Base-by-base conservation (phyloP, 53 echinoderm and acorn worm genomes). In the Holothuria scabra region DNA sequence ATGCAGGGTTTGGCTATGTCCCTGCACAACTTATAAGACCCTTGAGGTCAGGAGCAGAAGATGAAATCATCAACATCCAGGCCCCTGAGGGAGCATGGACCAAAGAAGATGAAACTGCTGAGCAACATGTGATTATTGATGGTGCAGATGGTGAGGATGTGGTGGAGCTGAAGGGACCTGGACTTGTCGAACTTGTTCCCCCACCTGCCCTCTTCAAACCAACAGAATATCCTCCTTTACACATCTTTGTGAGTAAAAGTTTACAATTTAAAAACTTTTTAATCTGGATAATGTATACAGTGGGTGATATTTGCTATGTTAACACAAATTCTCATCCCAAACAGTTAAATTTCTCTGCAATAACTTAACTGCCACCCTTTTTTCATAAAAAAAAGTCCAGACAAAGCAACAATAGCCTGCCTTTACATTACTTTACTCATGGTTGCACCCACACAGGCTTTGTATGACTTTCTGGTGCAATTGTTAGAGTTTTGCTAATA, bases 211-310 rank as follows among this genome's bases (percentile, higher is more conserved):
- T 96, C 38, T 96, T 96, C 85, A 90, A 86, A 41, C 94, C 97
- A 28, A 91, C 90, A n/a, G 97, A 96, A 37, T 96, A 96, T n/a
- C 97, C 93, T 10, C 81, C 92, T 20, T 83, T 96, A 18, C 97
- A 96, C 65, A 96, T 96, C 85, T 96, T 96, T 94, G 97, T 96
- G 84, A 96, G 97, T 88, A 18, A 52, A 16, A 52, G 0, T 52
- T 52, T 18, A 1, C 3, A 16, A 6, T 8, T 18, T 1, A 52
- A 52, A 16, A 0, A 18, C 18, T 52, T 52, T 52, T 52, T 52
- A 16, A 18, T 52, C 52, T 52, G 18, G 14, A 16, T 16, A 14
- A 16, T 16, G 52, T 18, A 16, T 52, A 3, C 0, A 52, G 18
- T 14, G 2, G 18, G 52, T 8, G 1, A 52, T 2, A 52, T 52